Percentiles rank a stretch among this genome's conserved stretches.
These are phyloP conservation scores for Theristicus caerulescens DNA, from an alignment of 2,113 vertebrate genomes.

Conservation along the genomic window DNA sequence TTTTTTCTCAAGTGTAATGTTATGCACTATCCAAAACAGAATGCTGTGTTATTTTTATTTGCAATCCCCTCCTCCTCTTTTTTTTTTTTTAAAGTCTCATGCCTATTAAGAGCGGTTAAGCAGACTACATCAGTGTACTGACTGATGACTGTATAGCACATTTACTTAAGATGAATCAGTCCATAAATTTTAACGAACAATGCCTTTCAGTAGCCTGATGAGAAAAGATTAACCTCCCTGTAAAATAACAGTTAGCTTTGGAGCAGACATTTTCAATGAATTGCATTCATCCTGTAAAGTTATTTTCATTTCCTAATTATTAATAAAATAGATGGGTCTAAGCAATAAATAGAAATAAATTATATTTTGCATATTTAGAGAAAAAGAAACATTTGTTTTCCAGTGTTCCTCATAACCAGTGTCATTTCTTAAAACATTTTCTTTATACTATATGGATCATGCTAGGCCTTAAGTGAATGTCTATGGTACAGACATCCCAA, in stretches of 20 bases:
- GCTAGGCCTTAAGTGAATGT: background rate
- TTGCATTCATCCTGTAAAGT: background rate
- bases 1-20: background rate
- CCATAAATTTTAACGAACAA: background rate
- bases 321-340: background rate
- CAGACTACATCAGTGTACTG: background rate
- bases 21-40: background rate
- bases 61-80: accelerated
- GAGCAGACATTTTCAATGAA: background rate
- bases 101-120: background rate
- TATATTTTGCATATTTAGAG: background rate
- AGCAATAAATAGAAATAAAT: background rate
- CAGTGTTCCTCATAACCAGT: background rate
- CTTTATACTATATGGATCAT: background rate
- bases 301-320: background rate
- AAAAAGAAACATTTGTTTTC: background rate
- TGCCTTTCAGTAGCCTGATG: background rate
- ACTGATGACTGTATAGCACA: background rate
- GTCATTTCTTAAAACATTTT: background rate
- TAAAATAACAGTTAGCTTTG: background rate
- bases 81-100: background rate
- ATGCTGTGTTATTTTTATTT: background rate
- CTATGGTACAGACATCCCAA: background rate
- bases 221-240: background rate
- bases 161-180: background rate